A percentile compares a stretch with the other conserved stretches of the same genome.
These are phyloP conservation scores for Nomada flava DNA, from an alignment of 2,888 invertebrate genomes.

Conservation along the genomic window DNA sequence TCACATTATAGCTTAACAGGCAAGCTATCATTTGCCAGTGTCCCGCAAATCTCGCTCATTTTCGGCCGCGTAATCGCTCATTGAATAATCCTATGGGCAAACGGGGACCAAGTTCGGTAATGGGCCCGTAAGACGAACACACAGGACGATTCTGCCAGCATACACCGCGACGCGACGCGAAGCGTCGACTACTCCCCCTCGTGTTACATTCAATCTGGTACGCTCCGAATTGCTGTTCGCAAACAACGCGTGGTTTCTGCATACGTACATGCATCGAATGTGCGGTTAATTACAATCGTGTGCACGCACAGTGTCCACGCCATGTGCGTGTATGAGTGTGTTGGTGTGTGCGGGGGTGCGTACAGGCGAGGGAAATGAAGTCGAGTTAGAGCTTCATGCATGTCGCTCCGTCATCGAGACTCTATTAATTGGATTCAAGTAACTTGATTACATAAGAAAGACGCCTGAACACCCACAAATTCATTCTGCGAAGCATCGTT, in stretches of 20 bases:
- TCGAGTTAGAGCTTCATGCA: constrained; percentile 28
- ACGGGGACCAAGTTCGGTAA: constrained; percentile 25
- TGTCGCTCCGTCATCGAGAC: constrained; percentile 65
- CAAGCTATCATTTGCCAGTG: constrained; percentile 20
- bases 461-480: constrained; percentile 71
- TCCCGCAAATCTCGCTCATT: constrained; percentile 41
- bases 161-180: constrained; percentile 1
- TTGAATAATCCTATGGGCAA: constrained; percentile 33
- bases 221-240: constrained; percentile 65
- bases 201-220: constrained; percentile 66
- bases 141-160: constrained; percentile 16
- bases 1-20: background rate
- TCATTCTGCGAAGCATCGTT: constrained; percentile 50
- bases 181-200: background rate
- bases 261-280: constrained; percentile 63
- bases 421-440: constrained; percentile 74
- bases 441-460: constrained; percentile 75
- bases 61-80: constrained; percentile 37
- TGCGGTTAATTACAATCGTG: constrained; percentile 66
- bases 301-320: background rate
- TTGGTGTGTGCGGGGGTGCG: background rate
- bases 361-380: constrained; percentile 41
- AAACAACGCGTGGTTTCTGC: constrained; percentile 67
- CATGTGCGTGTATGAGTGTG: too few species aligned
- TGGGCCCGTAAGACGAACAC: constrained; percentile 51